Evolutionary conservation across 2,113 vertebrate species (phyloP).

Genomic region (Catharus fuscescens): DNA sequence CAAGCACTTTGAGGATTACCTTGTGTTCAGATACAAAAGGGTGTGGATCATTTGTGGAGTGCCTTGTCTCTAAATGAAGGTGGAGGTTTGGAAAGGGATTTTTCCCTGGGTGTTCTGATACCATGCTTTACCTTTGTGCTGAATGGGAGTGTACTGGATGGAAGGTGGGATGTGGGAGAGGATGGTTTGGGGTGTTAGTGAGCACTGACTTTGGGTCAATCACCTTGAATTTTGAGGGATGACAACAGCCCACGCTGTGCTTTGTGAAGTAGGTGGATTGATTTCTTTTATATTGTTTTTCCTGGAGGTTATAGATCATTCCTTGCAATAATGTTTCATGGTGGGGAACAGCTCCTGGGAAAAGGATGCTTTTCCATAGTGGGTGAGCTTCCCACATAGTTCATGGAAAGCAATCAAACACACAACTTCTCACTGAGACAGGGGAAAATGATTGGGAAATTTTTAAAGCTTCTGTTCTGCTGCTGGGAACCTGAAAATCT

Average conservation of each 20-base stretch:
- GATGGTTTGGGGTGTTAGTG: not conserved
- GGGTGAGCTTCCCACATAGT: not conserved
- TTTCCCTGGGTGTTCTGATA: not conserved
- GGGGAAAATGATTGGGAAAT: not conserved
- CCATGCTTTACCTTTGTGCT: not conserved
- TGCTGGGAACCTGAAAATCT: not conserved
- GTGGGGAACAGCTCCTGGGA: not conserved
- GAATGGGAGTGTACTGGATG: not conserved
- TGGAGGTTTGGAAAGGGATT: not conserved
- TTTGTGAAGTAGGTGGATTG: not conserved
- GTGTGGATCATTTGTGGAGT: not conserved
- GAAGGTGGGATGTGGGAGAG: not conserved
- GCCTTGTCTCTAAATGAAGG: not conserved
- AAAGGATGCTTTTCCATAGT: not conserved
- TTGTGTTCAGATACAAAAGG: not conserved
- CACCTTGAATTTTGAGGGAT: not conserved
- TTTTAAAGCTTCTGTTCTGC: not conserved
- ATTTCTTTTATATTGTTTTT: not conserved
- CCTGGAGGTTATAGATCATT: not conserved
- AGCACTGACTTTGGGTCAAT: not conserved
- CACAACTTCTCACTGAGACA: not conserved
- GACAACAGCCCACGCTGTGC: accelerated
- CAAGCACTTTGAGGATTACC: not conserved
- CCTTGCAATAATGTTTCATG: not conserved
- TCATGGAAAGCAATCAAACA: not conserved